These are phyloP conservation scores for Helicorthomorpha holstii DNA, from an alignment of 1,140 invertebrate genomes.

Conservation along the genomic window DNA sequence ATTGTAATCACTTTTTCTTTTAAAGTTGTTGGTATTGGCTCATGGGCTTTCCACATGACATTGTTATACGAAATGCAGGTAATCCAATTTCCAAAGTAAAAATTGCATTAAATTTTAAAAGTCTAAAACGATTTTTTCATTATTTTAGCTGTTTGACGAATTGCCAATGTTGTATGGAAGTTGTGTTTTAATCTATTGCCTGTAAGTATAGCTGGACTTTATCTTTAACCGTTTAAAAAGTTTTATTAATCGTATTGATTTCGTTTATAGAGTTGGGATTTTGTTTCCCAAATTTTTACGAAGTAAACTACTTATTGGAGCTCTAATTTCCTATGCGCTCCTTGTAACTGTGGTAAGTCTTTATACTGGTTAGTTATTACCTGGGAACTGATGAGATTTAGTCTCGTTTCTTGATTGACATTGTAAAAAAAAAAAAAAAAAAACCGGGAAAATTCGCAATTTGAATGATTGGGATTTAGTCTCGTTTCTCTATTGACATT, in stretches of 20 bases:
- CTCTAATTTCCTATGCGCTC: not conserved
- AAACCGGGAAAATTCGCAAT: too few species aligned
- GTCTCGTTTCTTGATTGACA: too few species aligned
- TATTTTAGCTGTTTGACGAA: conserved; percentile 26
- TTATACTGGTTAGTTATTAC: too few species aligned
- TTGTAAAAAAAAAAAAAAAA: too few species aligned
- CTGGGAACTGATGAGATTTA: too few species aligned
- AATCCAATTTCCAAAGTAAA: not conserved
- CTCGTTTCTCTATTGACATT: too few species aligned
- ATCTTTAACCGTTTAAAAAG: not conserved
- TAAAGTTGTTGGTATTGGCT: conserved; percentile 29
- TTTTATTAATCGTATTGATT: not conserved
- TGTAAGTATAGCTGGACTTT: conserved; percentile 18
- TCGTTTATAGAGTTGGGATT: not conserved
- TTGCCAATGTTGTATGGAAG: conserved; percentile 27
- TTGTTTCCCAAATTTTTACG: not conserved
- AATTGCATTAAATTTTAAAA: not conserved
- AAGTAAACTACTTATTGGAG: not conserved
- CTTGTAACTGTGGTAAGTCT: not conserved
- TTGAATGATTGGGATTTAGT: too few species aligned
- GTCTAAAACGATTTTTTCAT: not conserved
- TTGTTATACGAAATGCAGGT: conserved; percentile 29
- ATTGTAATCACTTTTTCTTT: not conserved
- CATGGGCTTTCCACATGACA: conserved; percentile 33
- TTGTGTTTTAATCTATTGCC: conserved; percentile 19